Evolutionary conservation across 1,140 invertebrate genomes (phyloP).

Genomic region (Dryas iulia): DNA sequence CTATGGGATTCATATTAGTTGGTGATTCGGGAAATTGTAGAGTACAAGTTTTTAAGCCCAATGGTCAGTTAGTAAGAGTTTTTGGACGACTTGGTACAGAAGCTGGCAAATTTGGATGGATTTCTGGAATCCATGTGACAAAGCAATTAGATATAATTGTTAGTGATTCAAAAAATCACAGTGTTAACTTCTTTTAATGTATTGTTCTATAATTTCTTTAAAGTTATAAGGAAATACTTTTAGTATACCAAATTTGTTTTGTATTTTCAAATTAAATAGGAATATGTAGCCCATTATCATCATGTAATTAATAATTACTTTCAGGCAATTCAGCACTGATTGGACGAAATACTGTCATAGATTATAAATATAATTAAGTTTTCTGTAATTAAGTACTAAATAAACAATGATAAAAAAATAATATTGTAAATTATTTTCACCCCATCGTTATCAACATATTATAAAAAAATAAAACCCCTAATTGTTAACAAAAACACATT

Average conservation of each 20-base stretch:
- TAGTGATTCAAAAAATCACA: constrained; percentile 86
- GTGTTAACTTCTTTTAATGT: constrained; percentile 85
- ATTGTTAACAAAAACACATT: constrained; percentile 39
- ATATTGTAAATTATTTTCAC: too few species aligned
- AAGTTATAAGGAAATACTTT: constrained; percentile 5
- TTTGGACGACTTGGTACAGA: constrained; percentile 83
- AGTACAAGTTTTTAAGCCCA: constrained; percentile 86
- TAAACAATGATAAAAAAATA: too few species aligned
- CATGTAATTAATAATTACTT: too few species aligned
- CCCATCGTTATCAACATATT: neutral
- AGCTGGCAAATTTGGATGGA: constrained; percentile 85
- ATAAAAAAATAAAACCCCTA: constrained; percentile 33
- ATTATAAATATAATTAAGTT: too few species aligned
- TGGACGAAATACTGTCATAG: too few species aligned
- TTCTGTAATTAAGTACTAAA: too few species aligned
- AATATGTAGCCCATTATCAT: too few species aligned
- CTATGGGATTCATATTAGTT: constrained; percentile 86
- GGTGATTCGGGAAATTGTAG: constrained; percentile 89
- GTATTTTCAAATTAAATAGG: too few species aligned
- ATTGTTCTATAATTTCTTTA: constrained; percentile 24
- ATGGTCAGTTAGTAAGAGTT: constrained; percentile 83
- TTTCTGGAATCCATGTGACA: constrained; percentile 85
- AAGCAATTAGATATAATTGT: constrained; percentile 85
- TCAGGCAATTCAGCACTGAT: too few species aligned
- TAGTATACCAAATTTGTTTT: too few species aligned